These are phyloP conservation scores for Phycodurus eques DNA, from an alignment of 2,113 vertebrate genomes.

Conservation along the genomic window DNA sequence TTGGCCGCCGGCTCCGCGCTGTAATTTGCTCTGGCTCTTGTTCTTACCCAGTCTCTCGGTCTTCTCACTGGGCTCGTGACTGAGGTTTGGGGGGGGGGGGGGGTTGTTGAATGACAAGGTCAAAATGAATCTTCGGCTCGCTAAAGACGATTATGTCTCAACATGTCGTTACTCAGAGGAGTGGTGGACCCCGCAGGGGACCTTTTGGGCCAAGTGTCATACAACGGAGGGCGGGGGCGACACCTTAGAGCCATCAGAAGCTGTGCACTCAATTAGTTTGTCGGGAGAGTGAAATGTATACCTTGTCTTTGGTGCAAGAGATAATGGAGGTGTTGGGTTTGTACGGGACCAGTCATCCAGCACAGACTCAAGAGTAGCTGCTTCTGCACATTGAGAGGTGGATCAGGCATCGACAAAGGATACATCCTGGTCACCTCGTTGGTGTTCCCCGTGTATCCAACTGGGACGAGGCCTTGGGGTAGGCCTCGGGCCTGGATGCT, in stretches of 20 bases:
- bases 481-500: not conserved
- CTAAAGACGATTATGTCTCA: conserved; percentile 76
- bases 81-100: conserved; percentile 55
- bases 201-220: conserved; percentile 45
- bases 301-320: not conserved
- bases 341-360: not conserved
- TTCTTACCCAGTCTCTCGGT: conserved; percentile 40
- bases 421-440: not conserved
- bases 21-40: conserved; percentile 59
- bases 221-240: conserved; percentile 30
- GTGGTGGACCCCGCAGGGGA: conserved; percentile 53
- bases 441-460: not conserved
- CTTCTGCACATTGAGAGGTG: not conserved
- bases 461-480: not conserved
- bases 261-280: conserved; percentile 35
- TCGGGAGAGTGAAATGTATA: conserved; percentile 45
- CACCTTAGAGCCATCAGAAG: conserved; percentile 38
- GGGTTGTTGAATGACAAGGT: conserved; percentile 68
- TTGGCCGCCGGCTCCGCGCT: conserved; percentile 59
- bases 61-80: conserved; percentile 48
- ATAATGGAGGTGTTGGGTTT: not conserved
- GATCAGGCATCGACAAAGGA: too few species aligned
- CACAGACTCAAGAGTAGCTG: not conserved
- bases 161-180: conserved; percentile 72
- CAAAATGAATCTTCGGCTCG: conserved; percentile 74